Percentiles rank a stretch among this genome's conserved stretches.
Conservation (phyloP, 2,888 invertebrate genomes). For the Piscicola geometra region DNA sequence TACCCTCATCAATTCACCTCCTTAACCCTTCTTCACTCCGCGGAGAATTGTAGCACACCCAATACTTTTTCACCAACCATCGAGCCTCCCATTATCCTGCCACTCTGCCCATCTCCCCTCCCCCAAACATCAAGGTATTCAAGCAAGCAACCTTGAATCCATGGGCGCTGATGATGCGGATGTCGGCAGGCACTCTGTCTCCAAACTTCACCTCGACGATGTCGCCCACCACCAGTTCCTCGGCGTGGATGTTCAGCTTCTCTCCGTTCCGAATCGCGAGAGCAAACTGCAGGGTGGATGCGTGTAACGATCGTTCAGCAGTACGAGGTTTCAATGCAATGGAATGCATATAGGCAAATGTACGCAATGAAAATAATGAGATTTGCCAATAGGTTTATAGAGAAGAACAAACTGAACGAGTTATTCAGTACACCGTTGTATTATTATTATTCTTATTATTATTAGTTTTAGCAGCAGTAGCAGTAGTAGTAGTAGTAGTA, state of each 20-base stretch:
- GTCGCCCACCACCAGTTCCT: conserved; percentile 89
- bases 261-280: conserved; percentile 64
- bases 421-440: too few species aligned
- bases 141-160: conserved; percentile 72
- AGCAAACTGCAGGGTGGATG: conserved; percentile 49
- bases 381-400: too few species aligned
- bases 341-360: background rate
- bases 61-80: background rate
- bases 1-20: background rate
- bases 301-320: background rate
- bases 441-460: too few species aligned
- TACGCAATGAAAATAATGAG: background rate
- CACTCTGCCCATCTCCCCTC: too few species aligned
- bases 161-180: conserved; percentile 86
- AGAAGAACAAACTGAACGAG: too few species aligned
- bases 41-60: background rate
- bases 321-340: background rate
- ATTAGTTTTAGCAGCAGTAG: too few species aligned
- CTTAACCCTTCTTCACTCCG: background rate
- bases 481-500: too few species aligned
- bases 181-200: conserved; percentile 95
- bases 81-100: too few species aligned
- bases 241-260: conserved; percentile 58
- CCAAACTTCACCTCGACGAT: conserved; percentile 98
- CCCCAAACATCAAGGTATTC: too few species aligned